Evolutionary conservation across 2,888 invertebrate species (phyloP).

Genomic region (Lydus trimaculatus): DNA sequence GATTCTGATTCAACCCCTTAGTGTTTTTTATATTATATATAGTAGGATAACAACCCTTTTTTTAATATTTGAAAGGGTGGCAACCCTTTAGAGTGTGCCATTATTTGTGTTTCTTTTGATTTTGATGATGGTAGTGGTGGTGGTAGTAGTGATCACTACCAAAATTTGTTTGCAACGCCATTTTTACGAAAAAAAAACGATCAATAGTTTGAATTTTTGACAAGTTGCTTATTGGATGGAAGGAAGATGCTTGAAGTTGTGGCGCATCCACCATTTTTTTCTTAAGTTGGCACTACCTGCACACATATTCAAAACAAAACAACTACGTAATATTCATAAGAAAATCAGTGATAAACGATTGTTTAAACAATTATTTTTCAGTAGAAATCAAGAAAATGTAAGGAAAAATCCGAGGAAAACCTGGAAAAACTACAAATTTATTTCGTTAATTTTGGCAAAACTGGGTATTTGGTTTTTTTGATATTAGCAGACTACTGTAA

Average conservation of each 20-base stretch:
- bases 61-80: constrained; percentile 7
- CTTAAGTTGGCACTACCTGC: background rate
- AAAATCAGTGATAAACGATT: background rate
- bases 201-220: constrained; percentile 7
- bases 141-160: background rate
- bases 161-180: background rate
- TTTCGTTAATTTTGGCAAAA: background rate
- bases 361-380: background rate
- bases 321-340: background rate
- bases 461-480: background rate
- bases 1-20: constrained; percentile 31
- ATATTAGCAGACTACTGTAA: background rate
- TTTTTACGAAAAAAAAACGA: background rate
- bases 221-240: background rate
- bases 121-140: background rate
- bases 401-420: background rate
- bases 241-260: background rate
- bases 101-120: background rate
- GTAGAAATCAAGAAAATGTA: background rate
- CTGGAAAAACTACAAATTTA: background rate
- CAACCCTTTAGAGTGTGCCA: background rate
- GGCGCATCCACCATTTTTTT: constrained; percentile 3
- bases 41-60: constrained; percentile 31
- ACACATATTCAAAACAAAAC: background rate
- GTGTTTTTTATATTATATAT: constrained; percentile 27